Evolutionary conservation across 2,797 vertebrate species (phyloP).

Genomic region (Manis pentadactyla): DNA sequence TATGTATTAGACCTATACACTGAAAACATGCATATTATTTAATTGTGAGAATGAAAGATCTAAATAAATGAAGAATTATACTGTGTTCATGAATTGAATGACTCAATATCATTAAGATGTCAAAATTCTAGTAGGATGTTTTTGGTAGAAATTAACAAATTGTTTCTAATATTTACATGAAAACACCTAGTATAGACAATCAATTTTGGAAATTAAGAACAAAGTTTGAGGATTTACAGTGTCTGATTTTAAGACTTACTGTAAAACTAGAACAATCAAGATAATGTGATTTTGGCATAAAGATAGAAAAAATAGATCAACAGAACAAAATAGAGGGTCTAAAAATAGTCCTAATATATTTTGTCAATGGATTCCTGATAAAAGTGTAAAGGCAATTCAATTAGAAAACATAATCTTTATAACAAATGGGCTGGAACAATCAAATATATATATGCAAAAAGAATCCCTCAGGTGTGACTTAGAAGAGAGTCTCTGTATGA

Average conservation of each 20-base stretch:
- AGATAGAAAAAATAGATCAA: not conserved
- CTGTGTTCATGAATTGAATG: not conserved
- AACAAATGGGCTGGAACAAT: conserved; percentile 18
- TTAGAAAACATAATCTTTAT: conserved; percentile 36
- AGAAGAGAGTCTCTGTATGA: not conserved
- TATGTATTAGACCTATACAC: not conserved
- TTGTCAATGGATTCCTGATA: not conserved
- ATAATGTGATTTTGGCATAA: conserved; percentile 4
- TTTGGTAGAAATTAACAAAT: not conserved
- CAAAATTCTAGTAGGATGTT: not conserved
- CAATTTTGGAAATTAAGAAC: not conserved
- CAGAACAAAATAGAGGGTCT: not conserved
- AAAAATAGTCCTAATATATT: not conserved
- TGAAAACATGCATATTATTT: not conserved
- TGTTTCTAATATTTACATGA: conserved; percentile 3
- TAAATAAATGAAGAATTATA: not conserved
- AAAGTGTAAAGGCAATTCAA: not conserved
- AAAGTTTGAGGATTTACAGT: not conserved
- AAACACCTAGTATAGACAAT: conserved; percentile 2
- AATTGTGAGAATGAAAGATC: not conserved
- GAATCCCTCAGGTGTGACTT: not conserved
- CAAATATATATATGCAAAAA: not conserved
- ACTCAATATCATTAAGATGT: not conserved
- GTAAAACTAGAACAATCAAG: not conserved
- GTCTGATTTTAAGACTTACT: conserved; percentile 25